Percentiles rank a stretch among this genome's conserved stretches.
phyloP scores from a whole-genome alignment of 2,113 vertebrate genomes.

The Corythoichthys intestinalis region DNA sequence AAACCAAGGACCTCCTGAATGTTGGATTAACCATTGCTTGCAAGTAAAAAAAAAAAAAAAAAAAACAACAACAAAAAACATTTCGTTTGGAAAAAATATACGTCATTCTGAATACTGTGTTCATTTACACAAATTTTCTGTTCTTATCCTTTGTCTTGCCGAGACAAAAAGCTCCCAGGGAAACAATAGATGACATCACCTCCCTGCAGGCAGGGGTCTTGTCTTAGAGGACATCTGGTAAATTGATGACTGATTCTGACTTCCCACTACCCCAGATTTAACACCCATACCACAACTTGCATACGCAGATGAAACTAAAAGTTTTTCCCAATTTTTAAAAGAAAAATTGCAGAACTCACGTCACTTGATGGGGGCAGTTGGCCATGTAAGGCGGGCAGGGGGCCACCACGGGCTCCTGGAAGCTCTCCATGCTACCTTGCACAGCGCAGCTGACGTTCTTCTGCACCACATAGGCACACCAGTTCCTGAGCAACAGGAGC shows the following conservation, averaged over 20 bases:
- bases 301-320: background rate
- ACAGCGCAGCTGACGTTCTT: conserved; percentile 94
- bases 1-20: no score
- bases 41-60: no score
- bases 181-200: conserved; percentile 61
- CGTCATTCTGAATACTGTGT: conserved; percentile 4
- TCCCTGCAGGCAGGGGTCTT: conserved; percentile 46
- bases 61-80: background rate
- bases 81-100: background rate
- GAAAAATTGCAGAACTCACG: conserved; percentile 57
- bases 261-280: conserved; percentile 34
- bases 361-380: conserved; percentile 77
- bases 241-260: conserved; percentile 24
- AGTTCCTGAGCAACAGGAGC: conserved; percentile 77
- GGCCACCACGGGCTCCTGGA: conserved; percentile 81
- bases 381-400: conserved; percentile 80
- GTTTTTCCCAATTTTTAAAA: background rate
- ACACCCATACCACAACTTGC: background rate
- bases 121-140: conserved; percentile 4
- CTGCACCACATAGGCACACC: conserved; percentile 93
- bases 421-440: conserved; percentile 84
- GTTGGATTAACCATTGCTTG: no score
- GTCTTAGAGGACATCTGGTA: conserved; percentile 60
- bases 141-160: conserved; percentile 20
- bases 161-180: conserved; percentile 36